These are phyloP conservation scores for Drosophila kuntzei DNA, from an alignment of 2,888 invertebrate species.

Conservation along the genomic window DNA sequence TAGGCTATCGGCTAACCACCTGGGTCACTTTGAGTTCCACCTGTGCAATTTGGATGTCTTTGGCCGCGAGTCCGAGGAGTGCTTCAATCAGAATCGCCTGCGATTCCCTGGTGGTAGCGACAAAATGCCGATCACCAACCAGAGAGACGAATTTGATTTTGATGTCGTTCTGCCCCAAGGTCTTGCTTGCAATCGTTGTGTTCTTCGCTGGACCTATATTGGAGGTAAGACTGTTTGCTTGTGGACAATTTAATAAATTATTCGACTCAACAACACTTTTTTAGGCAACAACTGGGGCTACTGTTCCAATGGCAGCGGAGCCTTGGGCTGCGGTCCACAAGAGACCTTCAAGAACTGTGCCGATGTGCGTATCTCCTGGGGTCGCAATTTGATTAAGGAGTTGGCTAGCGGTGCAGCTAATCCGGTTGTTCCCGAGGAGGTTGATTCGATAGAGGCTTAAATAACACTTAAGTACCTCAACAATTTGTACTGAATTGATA, in stretches of 20 bases:
- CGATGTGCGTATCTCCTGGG: conserved; percentile 84
- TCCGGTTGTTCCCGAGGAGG: conserved; percentile 24
- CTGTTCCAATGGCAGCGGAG: conserved; percentile 84
- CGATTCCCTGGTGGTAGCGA: conserved; percentile 80
- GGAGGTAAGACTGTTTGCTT: conserved; percentile 77
- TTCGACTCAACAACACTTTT: neutral
- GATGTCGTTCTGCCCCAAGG: conserved; percentile 84
- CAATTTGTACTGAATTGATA: conserved; percentile 3
- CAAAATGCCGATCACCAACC: conserved; percentile 61
- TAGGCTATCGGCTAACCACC: conserved; percentile 86
- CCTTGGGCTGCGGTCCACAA: conserved; percentile 86
- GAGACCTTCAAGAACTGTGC: conserved; percentile 87
- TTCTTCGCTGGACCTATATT: conserved; percentile 87
- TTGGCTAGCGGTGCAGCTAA: conserved; percentile 7
- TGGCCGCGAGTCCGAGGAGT: conserved; percentile 86
- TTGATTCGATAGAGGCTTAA: conserved; percentile 13
- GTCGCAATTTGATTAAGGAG: conserved; percentile 57
- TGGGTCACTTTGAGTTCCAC: conserved; percentile 86
- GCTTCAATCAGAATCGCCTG: conserved; percentile 86
- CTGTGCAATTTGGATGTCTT: conserved; percentile 86
- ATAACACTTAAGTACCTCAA: neutral
- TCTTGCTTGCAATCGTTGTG: conserved; percentile 86
- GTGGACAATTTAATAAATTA: too few relatives aligned
- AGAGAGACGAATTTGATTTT: conserved; percentile 74
- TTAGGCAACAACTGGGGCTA: conserved; percentile 86